A percentile compares a stretch with the other conserved stretches of the same genome.
These are phyloP conservation scores for Orestias chungarensis DNA, from an alignment of 2,797 vertebrate genomes.

Conservation along the genomic window DNA sequence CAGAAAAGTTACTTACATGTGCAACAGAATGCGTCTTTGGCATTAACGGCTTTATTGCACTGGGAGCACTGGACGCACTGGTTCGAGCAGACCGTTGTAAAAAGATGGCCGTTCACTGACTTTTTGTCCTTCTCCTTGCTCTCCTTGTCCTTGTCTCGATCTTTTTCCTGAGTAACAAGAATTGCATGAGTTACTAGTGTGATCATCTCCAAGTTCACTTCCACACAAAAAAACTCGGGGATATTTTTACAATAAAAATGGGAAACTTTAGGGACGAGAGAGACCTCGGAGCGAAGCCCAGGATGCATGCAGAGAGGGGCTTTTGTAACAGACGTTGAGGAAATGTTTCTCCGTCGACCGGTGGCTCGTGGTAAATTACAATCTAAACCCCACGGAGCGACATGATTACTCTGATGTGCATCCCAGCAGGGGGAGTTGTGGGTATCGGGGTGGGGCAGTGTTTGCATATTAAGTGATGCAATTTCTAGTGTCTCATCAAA, in stretches of 20 bases:
- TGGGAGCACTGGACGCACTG: conserved; percentile 84
- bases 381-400: conserved; percentile 56
- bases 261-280: conserved; percentile 9
- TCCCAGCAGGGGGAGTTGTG: conserved; percentile 29
- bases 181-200: conserved; percentile 2
- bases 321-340: conserved; percentile 25
- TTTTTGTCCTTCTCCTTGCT: conserved; percentile 87
- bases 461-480: conserved; percentile 58
- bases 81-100: conserved; percentile 75
- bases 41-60: conserved; percentile 86
- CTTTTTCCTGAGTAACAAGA: conserved; percentile 85
- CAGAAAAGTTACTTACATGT: conserved; percentile 80
- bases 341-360: conserved; percentile 4
- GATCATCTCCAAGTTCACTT: background rate
- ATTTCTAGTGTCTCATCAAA: conserved; percentile 62
- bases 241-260: conserved; percentile 13
- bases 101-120: conserved; percentile 86
- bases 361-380: conserved; percentile 38
- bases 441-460: background rate
- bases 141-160: conserved; percentile 90
- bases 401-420: conserved; percentile 58
- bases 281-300: background rate
- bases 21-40: conserved; percentile 88
- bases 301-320: conserved; percentile 13
- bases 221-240: conserved; percentile 8